A percentile compares a stretch with the other conserved stretches of the same genome.
These are phyloP conservation scores for Chaetodon auriga DNA, from an alignment of 2,113 vertebrate genomes.

Conservation along the genomic window DNA sequence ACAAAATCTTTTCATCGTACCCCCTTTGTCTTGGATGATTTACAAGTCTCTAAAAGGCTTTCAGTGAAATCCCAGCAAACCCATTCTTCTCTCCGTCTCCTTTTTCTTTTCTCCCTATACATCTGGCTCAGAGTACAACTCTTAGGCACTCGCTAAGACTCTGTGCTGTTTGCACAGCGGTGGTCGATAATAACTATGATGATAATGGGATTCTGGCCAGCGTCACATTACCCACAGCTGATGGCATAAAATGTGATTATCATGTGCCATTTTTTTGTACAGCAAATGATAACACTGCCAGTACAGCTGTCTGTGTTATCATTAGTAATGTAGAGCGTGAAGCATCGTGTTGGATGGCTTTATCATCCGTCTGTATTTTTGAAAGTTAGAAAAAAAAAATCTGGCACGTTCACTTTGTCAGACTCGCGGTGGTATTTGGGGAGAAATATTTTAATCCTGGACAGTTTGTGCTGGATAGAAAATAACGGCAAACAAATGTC, in stretches of 20 bases:
- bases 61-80: constrained; percentile 28
- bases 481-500: constrained; percentile 6
- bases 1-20: neutral
- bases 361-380: constrained; percentile 27
- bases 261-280: constrained; percentile 38
- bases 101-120: neutral
- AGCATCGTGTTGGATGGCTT: constrained; percentile 18
- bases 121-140: constrained; percentile 40
- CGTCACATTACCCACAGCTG: constrained; percentile 65
- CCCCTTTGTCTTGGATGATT: constrained; percentile 24
- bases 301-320: constrained; percentile 52
- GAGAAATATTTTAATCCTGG: neutral
- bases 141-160: constrained; percentile 35
- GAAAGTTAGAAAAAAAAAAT: neutral
- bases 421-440: constrained; percentile 5
- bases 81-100: constrained; percentile 1
- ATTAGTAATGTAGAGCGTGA: constrained; percentile 32
- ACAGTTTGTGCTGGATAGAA: constrained; percentile 22
- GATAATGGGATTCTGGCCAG: constrained; percentile 66
- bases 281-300: constrained; percentile 33
- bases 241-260: constrained; percentile 66
- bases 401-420: neutral
- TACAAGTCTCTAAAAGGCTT: constrained; percentile 3
- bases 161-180: constrained; percentile 59
- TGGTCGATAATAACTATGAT: constrained; percentile 67